A percentile compares a stretch with the other conserved stretches of the same genome.
Evolutionary conservation across 2,888 invertebrate species (phyloP).

Genomic region (Clitarchus hookeri): DNA sequence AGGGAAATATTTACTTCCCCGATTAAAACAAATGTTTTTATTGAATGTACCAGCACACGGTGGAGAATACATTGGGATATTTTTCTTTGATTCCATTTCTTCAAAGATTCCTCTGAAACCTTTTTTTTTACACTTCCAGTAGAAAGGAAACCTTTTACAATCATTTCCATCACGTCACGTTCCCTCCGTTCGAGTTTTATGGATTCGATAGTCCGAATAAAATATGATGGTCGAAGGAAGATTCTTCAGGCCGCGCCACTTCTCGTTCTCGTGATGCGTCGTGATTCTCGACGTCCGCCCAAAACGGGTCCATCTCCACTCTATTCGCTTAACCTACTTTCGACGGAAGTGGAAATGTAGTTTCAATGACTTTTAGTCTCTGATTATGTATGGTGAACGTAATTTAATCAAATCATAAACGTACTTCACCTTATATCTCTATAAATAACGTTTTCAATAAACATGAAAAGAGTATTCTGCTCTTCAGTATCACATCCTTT

Average conservation of each 20-base stretch:
- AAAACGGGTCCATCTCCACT: background rate
- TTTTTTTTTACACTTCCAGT: background rate
- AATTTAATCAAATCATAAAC: too few species aligned
- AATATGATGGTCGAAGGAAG: constrained; percentile 19
- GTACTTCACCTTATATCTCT: too few species aligned
- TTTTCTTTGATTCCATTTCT: background rate
- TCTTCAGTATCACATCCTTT: too few species aligned
- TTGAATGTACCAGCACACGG: background rate
- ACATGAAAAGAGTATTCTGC: too few species aligned
- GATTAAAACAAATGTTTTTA: background rate
- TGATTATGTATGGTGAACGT: too few species aligned
- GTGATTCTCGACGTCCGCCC: background rate
- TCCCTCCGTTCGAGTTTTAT: constrained; percentile 24
- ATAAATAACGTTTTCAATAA: too few species aligned
- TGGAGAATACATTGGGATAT: background rate
- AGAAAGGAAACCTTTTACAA: background rate
- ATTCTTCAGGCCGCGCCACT: background rate
- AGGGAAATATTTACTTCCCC: too few species aligned
- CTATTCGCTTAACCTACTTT: background rate
- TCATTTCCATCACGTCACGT: constrained; percentile 16
- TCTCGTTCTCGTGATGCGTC: background rate
- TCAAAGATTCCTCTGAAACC: background rate
- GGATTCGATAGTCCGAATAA: constrained; percentile 18
- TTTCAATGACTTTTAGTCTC: too few species aligned
- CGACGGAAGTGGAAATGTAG: too few species aligned